Evolutionary conservation across 2,113 vertebrate species (phyloP), one percentile per base, ranked within the genome.

Genomic region (Eulemur macaco): DNA sequence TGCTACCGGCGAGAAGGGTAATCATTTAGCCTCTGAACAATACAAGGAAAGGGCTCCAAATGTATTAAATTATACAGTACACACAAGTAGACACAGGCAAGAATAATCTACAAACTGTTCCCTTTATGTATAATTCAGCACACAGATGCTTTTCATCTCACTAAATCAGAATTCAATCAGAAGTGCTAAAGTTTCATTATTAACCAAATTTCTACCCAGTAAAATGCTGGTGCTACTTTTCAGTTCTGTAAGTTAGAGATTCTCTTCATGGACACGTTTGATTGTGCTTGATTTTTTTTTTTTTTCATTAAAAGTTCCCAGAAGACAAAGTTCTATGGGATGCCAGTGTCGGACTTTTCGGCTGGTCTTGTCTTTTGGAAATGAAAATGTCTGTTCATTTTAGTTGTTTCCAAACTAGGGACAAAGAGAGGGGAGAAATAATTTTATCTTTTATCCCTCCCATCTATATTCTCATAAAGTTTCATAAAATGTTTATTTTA

Each of bases 61-160:
- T 74, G 88, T 14, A 82, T 84, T 91, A 97, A 98, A 91, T 95
- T 95, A 20, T 77, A 96, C 42, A 68, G 8, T 74, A 91, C n/a
- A 54, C 31, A 78, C 50, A 91, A 95, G 68, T 47, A 86, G 88
- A 91, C 50, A 76, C 21, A 56, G 77, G 73, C 86, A 96, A 89
- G 77, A 85, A 66, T 58, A 93, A 89, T 86, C 56, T 47, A 74
- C 85, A 89, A 82, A 96, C 69, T 85, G 25, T 69, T 95, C 80
- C 74, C 91, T 91, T 96, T 81, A 86, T 95, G 73, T 91, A 76
- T 86, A 96, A 95, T 97, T 96, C 93, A 94, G 56, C 15, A 76
- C 86, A 71, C 91, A 96, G 86, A 96, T 86, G 92, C 63, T 82
- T 94, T 89, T 58, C 83, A 92, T 95, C 93, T 94, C 81, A 78